phyloP scores from a whole-genome alignment of 1,140 invertebrate genomes.

The Caligus rogercresseyi region DNA sequence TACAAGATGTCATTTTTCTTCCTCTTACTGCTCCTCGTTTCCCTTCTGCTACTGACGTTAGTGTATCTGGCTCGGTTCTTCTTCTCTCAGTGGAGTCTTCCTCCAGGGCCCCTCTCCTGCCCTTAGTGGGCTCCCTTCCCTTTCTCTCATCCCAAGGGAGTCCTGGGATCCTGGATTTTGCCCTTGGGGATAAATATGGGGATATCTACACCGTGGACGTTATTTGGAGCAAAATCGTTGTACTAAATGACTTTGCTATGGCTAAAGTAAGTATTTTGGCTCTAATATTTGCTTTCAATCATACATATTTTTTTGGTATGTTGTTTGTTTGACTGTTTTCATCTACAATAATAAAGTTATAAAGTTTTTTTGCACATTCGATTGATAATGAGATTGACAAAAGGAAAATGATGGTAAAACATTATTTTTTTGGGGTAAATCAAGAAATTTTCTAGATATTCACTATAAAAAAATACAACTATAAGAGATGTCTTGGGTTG shows the following conservation, averaged over 20 bases:
- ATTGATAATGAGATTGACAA: too few species aligned
- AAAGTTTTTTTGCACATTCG: too few species aligned
- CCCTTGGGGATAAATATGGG: not conserved
- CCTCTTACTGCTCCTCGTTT: not conserved
- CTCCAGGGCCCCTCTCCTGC: not conserved
- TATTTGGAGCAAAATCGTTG: not conserved
- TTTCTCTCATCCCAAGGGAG: not conserved
- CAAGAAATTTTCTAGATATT: too few species aligned
- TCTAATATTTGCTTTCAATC: not conserved
- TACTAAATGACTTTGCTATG: not conserved
- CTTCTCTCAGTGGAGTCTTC: not conserved
- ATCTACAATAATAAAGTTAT: too few species aligned
- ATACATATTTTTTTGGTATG: not conserved
- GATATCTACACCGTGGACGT: not conserved
- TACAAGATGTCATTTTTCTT: too few species aligned
- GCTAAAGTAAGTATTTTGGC: not conserved
- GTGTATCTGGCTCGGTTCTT: not conserved
- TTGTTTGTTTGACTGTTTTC: too few species aligned
- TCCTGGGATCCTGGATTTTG: not conserved
- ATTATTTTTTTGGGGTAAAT: too few species aligned
- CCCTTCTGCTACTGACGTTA: not conserved
- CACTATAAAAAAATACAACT: too few species aligned
- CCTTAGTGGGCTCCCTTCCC: not conserved
- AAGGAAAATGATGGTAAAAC: too few species aligned
- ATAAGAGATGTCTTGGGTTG: too few species aligned